Evolutionary conservation across 2,888 invertebrate genomes (phyloP).

Genomic region (Geophilus truncorum): DNA sequence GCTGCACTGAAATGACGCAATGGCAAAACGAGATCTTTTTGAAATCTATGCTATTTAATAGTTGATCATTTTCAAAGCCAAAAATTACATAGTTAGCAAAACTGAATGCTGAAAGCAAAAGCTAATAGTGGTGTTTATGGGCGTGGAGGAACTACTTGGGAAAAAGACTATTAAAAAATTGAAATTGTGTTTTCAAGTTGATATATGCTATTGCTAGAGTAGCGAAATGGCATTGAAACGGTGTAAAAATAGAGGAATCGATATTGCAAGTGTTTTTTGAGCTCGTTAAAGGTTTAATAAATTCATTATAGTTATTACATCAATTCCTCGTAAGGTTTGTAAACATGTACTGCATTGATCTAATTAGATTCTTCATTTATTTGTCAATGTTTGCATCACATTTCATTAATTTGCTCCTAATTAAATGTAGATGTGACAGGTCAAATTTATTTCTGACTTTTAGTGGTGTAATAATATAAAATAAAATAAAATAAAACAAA

Average conservation of each 20-base stretch:
- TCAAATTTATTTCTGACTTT: no score
- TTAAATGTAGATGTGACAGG: no score
- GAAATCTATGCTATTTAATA: neutral
- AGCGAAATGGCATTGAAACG: neutral
- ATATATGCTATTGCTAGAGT: neutral
- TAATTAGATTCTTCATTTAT: neutral
- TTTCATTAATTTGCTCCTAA: no score
- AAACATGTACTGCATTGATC: neutral
- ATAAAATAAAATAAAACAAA: no score
- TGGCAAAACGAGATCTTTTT: neutral
- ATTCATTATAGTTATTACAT: neutral
- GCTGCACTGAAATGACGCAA: slow-evolving; percentile 27
- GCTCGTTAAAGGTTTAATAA: neutral
- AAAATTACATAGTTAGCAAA: neutral
- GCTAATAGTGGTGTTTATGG: neutral
- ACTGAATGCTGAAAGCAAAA: neutral
- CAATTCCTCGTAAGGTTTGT: neutral
- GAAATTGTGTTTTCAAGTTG: neutral
- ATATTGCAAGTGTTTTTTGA: neutral
- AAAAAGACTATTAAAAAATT: neutral
- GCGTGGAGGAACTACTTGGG: neutral
- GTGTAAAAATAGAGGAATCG: neutral
- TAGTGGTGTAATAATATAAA: no score
- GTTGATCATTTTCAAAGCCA: neutral
- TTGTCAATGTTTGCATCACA: no score